Conservation (phyloP, 2,797 vertebrate genomes). For the Borostomias antarcticus region DNA sequence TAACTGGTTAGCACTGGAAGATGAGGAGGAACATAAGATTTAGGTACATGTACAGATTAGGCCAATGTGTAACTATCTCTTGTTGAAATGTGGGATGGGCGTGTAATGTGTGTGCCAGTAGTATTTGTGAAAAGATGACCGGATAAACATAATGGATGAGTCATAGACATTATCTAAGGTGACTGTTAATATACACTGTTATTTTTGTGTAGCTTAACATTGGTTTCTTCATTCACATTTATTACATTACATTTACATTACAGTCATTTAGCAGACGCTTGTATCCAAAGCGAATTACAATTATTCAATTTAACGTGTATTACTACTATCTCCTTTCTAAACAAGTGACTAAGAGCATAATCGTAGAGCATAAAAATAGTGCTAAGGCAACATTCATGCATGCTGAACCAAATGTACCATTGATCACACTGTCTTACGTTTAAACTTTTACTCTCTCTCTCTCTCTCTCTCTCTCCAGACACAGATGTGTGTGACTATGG, state of each 20-base stretch:
- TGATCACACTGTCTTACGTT: too few species aligned
- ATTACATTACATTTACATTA: too few species aligned
- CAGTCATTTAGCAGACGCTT: too few species aligned
- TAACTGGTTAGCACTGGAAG: conserved; percentile 13
- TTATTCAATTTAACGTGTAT: too few species aligned
- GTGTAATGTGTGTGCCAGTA: background rate
- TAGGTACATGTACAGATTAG: conserved; percentile 19
- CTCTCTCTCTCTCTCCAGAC: conserved; percentile 71
- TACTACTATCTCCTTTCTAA: too few species aligned
- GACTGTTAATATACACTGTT: background rate
- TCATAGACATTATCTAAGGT: background rate
- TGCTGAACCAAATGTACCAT: too few species aligned
- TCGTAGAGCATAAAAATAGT: too few species aligned
- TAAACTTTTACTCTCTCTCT: too few species aligned
- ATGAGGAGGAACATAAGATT: conserved; percentile 24
- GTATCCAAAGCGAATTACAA: too few species aligned
- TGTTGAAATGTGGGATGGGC: background rate
- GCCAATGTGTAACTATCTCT: background rate
- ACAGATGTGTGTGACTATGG: conserved; percentile 92
- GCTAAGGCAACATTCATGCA: too few species aligned
- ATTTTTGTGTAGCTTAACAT: too few species aligned
- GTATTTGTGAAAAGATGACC: background rate
- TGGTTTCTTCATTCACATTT: background rate
- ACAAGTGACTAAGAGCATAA: too few species aligned
- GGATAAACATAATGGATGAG: background rate